phyloP scores from a whole-genome alignment of 2,797 vertebrate species.

The Falco concolor region DNA sequence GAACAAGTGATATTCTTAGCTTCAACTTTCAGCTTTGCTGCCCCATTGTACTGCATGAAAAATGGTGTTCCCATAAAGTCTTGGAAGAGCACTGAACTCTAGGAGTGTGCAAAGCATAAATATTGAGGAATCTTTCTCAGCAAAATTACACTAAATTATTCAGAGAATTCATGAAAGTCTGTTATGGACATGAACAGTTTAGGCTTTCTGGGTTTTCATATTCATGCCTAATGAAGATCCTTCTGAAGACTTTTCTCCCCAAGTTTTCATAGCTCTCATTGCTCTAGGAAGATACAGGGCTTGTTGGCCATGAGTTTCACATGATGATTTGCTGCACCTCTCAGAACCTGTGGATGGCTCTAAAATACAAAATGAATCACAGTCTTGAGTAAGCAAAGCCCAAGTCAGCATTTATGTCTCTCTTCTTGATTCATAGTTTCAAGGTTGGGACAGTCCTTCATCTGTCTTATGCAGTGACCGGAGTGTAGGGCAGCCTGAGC shows the following conservation, averaged over 20 bases:
- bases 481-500: background rate
- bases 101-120: fast-evolving
- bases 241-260: background rate
- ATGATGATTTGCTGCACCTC: background rate
- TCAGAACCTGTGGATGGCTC: background rate
- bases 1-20: background rate
- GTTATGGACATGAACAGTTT: background rate
- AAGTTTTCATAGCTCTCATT: background rate
- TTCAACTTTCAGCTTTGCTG: background rate
- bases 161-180: background rate
- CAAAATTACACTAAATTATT: background rate
- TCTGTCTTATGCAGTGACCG: background rate
- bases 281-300: background rate
- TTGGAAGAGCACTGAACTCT: background rate
- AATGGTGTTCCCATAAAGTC: background rate
- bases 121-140: background rate
- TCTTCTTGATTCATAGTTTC: background rate
- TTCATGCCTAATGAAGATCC: background rate
- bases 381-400: background rate
- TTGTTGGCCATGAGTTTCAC: background rate
- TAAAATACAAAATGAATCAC: background rate
- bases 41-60: background rate
- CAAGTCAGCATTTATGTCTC: background rate
- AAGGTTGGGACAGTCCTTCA: background rate
- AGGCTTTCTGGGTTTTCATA: background rate